Percentiles rank a stretch among this genome's conserved stretches.
Conservation (phyloP, 2,888 invertebrate species). For the Hydriomena furcata region DNA sequence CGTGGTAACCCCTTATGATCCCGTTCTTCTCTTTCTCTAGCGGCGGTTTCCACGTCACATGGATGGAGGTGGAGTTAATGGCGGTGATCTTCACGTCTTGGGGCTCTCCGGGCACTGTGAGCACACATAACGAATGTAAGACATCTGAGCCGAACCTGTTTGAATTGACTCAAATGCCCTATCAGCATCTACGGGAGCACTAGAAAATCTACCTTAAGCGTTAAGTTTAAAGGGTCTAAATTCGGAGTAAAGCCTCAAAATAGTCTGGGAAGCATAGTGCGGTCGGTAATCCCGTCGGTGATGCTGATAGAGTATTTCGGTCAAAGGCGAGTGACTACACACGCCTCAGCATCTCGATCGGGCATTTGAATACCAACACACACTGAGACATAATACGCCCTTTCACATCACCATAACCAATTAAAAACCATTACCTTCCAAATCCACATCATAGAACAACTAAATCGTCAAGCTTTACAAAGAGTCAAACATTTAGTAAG, state of each 20-base stretch:
- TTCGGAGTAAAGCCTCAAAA: slow-evolving; percentile 56
- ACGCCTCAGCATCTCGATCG: slow-evolving; percentile 82
- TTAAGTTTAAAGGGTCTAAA: slow-evolving; percentile 56
- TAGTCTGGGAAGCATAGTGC: slow-evolving; percentile 54
- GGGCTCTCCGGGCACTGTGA: slow-evolving; percentile 98
- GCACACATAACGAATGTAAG: slow-evolving; percentile 53
- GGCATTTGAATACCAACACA: slow-evolving; percentile 91
- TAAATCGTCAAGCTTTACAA: slow-evolving; percentile 80
- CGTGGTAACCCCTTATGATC: slow-evolving; percentile 97
- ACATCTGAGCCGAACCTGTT: slow-evolving; percentile 48
- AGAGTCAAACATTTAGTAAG: slow-evolving; percentile 79
- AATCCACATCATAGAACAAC: slow-evolving; percentile 80
- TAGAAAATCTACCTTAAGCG: slow-evolving; percentile 72
- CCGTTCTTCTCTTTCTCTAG: slow-evolving; percentile 96
- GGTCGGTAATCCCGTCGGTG: slow-evolving; percentile 73
- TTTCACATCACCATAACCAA: slow-evolving; percentile 81
- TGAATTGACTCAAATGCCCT: slow-evolving; percentile 74
- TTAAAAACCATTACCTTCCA: slow-evolving; percentile 82
- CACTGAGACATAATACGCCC: slow-evolving; percentile 76
- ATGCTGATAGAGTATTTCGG: slow-evolving; percentile 80
- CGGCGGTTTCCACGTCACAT: slow-evolving; percentile 97
- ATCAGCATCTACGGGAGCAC: slow-evolving; percentile 82
- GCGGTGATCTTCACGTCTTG: slow-evolving; percentile 94
- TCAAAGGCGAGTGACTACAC: slow-evolving; percentile 62
- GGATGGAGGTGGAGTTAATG: slow-evolving; percentile 97